Conservation (phyloP, 2,113 vertebrate genomes). For the Muntiacus muntjak region DNA sequence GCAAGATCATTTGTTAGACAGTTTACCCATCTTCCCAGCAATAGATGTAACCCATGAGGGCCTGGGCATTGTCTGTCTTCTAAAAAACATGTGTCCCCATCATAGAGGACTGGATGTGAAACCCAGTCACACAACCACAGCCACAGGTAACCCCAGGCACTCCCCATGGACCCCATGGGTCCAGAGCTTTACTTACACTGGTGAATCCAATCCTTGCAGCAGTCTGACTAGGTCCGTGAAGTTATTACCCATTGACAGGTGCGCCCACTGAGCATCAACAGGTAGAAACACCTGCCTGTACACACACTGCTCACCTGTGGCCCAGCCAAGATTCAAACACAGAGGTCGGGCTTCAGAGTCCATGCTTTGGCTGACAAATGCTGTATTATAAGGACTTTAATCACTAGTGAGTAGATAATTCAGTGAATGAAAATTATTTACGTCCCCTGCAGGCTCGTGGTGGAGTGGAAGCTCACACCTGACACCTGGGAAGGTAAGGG, state of each 20-base stretch:
- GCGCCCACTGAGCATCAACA: not conserved
- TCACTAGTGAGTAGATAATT: not conserved
- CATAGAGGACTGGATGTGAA: not conserved
- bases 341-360: not conserved
- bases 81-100: not conserved
- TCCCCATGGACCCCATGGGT: not conserved
- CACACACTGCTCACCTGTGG: rapidly evolving
- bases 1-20: not conserved
- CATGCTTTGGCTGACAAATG: not conserved
- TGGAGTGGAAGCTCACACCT: no score
- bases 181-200: rapidly evolving
- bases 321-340: not conserved
- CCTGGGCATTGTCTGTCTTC: not conserved
- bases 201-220: no score
- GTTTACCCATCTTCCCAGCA: not conserved
- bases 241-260: not conserved
- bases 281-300: no score
- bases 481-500: no score
- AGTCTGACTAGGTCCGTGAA: not conserved
- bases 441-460: not conserved
- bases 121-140: no score
- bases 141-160: rapidly evolving
- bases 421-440: not conserved
- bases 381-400: rapidly evolving
- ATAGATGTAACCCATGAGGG: not conserved